A percentile compares a stretch with the other conserved stretches of the same genome.
These are phyloP conservation scores for Serranus cabrilla DNA, from an alignment of 2,797 vertebrate genomes.

Conservation along the genomic window DNA sequence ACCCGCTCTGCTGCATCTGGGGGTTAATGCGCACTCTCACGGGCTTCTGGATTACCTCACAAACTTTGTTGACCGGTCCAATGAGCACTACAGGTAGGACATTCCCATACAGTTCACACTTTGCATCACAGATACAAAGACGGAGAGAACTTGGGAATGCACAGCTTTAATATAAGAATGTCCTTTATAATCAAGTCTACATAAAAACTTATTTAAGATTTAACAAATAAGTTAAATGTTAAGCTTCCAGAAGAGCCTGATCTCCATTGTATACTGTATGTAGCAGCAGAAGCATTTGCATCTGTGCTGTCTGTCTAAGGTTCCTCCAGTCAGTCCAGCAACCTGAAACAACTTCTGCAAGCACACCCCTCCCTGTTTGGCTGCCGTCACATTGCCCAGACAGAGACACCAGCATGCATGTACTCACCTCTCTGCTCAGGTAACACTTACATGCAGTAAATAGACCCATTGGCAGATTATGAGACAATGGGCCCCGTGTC, in stretches of 20 bases:
- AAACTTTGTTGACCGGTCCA: constrained; percentile 82
- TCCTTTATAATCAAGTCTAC: neutral
- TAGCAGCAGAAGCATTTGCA: neutral
- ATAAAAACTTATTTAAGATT: neutral
- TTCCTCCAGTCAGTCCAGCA: constrained; percentile 18
- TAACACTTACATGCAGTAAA: constrained; percentile 39
- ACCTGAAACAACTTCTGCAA: constrained; percentile 6
- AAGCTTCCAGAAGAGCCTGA: neutral
- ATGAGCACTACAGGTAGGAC: constrained; percentile 75
- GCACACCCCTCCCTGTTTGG: neutral
- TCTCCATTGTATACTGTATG: neutral
- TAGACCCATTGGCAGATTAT: neutral
- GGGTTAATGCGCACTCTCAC: constrained; percentile 89
- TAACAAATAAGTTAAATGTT: neutral
- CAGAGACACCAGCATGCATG: constrained; percentile 62
- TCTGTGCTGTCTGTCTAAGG: constrained; percentile 47
- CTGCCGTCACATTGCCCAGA: constrained; percentile 26
- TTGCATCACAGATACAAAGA: neutral
- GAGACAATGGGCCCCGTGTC: too few species aligned
- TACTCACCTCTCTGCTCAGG: constrained; percentile 76
- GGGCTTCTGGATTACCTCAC: constrained; percentile 81
- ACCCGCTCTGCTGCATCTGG: constrained; percentile 87
- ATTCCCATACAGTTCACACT: neutral
- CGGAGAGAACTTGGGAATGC: neutral
- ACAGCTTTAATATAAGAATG: neutral